Conservation (phyloP, 2,888 invertebrate genomes). For the Trachelus stipa region DNA sequence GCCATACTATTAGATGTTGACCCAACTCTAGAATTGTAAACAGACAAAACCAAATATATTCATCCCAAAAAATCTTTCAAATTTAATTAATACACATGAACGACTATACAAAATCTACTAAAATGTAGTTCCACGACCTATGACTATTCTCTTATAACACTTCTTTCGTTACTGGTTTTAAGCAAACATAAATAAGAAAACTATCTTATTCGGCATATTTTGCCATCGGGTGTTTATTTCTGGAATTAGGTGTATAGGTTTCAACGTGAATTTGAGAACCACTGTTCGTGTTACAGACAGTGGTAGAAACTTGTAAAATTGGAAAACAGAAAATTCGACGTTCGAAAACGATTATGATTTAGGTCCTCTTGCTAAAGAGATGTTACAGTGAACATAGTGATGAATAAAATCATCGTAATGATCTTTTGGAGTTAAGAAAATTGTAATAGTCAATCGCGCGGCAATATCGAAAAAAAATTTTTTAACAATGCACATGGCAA, state of each 20-base stretch:
- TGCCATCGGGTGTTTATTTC: slow-evolving; percentile 8
- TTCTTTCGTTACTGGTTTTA: slow-evolving; percentile 3
- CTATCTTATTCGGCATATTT: not conserved
- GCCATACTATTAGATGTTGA: slow-evolving; percentile 58
- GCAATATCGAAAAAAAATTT: slow-evolving; percentile 24
- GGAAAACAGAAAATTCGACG: not conserved
- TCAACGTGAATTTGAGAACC: slow-evolving; percentile 34
- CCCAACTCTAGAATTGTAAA: slow-evolving; percentile 42
- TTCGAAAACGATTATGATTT: not conserved
- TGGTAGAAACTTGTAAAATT: not conserved
- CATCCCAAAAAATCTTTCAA: not conserved
- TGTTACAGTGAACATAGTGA: not conserved
- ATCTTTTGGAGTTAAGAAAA: not conserved
- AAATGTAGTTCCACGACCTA: not conserved
- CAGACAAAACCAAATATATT: not conserved
- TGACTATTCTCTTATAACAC: not conserved
- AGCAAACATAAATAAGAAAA: slow-evolving; percentile 7
- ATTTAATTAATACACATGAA: not conserved
- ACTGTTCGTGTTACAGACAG: slow-evolving; percentile 17
- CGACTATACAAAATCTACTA: not conserved
- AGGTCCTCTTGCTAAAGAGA: not conserved
- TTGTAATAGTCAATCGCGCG: slow-evolving; percentile 12
- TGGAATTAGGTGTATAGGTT: not conserved
- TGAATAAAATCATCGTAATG: not conserved
- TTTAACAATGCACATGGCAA: slow-evolving; percentile 45